Evolutionary conservation across 2,113 vertebrate species (phyloP).

Genomic region (Heterotilapia buettikoferi): DNA sequence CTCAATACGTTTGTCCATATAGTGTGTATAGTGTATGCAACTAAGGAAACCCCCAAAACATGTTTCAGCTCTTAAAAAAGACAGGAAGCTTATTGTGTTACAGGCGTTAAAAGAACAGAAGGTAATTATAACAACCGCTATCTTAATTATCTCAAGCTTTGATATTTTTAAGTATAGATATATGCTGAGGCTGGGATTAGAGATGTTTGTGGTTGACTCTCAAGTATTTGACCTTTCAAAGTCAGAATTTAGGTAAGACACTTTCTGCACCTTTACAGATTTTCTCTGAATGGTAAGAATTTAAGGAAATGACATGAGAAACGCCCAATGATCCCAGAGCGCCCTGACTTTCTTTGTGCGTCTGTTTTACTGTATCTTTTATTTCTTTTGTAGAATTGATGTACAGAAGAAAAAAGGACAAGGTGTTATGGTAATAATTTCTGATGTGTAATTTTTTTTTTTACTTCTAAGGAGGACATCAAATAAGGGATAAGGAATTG

Average conservation of each 20-base stretch:
- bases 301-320: not conserved
- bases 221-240: not conserved
- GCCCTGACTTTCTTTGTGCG: not conserved
- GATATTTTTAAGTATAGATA: not conserved
- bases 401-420: not conserved
- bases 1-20: not conserved
- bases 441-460: not conserved
- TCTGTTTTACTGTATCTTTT: not conserved
- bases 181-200: not conserved
- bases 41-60: not conserved
- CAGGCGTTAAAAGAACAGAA: not conserved
- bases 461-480: not conserved
- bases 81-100: not conserved
- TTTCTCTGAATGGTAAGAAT: not conserved
- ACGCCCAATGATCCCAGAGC: not conserved
- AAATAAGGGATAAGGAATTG: not conserved
- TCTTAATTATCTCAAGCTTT: not conserved
- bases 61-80: not conserved
- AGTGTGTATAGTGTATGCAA: not conserved
- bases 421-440: not conserved
- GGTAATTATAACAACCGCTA: not conserved
- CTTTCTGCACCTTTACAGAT: not conserved
- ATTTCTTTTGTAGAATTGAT: not conserved
- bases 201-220: not conserved
- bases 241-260: not conserved